Base-by-base conservation (phyloP, 1,140 invertebrate genomes). In the Drosophila kepulauana region DNA sequence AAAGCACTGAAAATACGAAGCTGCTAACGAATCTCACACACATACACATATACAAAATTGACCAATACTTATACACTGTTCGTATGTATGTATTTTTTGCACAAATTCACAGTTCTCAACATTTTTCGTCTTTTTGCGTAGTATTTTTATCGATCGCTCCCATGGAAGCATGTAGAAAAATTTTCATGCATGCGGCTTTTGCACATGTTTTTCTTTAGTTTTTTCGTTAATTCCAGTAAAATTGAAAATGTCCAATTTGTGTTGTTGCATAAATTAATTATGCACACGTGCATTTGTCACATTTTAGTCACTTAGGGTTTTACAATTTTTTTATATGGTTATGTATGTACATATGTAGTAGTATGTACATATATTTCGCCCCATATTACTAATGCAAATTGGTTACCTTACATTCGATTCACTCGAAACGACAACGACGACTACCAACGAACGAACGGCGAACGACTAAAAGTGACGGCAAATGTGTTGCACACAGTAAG, bases 331-430 rank as follows among this genome's bases (percentile, higher is more conserved):
- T 8, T 38, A 38, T 38, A 38, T 38, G 35, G 5, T 3, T 38
- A 38, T 41, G 33, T 74, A 67, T 73, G 54, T 56, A 46, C 46
- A 49, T 62, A 33, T 8, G 7, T 25, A 25, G 20, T 25, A 25
- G 20, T 25, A 25, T 25, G 20, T 25, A 86, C 57, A 71, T 63
- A 78, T 61, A 78, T 78, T 82, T 86, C 81, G 79, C 61, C 75
- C 82, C 84, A 87, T 75, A 79, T 75, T 59, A 71, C 73, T 76
- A 76, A 68, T 68, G 70, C 76, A 84, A 78, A 79, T 81, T 67
- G 67, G 77, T 90, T 89, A 89, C 85, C 85, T 89, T 89, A 89
- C 85, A 89, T 89, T 89, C 75, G 86, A 89, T 72, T 89, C 82
- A 90, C 85, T 90, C 75, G 84, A 90, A 89, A 85, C 81, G 85